Percentiles rank a stretch among this genome's conserved stretches.
These are phyloP conservation scores for Setophaga kirtlandii DNA, from an alignment of 2,113 vertebrate genomes.

Conservation along the genomic window DNA sequence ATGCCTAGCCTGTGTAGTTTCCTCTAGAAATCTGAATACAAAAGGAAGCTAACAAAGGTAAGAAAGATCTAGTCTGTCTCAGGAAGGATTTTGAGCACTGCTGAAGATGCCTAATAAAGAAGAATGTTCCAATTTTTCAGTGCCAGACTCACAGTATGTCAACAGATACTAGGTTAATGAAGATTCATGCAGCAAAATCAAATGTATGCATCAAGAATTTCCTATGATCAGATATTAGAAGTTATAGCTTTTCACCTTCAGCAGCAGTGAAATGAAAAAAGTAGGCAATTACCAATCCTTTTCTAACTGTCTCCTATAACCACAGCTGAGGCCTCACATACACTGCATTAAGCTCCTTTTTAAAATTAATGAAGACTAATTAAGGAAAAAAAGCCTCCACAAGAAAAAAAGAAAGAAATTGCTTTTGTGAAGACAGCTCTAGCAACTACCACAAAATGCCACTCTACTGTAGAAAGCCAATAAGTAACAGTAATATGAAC, in stretches of 20 bases:
- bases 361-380: constrained; percentile 29
- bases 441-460: not conserved
- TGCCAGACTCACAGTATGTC: not conserved
- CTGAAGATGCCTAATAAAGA: not conserved
- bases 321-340: not conserved
- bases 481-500: not conserved
- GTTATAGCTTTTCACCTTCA: not conserved
- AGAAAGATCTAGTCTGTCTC: not conserved
- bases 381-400: not conserved
- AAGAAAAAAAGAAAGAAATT: not conserved
- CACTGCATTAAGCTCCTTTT: not conserved
- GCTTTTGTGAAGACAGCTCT: not conserved
- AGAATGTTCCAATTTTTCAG: not conserved
- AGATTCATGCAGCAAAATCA: not conserved
- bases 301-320: not conserved
- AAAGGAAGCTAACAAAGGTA: not conserved
- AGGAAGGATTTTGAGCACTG: not conserved
- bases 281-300: not conserved
- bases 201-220: not conserved
- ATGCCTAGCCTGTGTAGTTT: not conserved
- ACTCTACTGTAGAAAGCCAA: not conserved
- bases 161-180: not conserved
- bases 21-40: not conserved
- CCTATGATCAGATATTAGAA: not conserved
- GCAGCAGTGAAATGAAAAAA: not conserved